Base-by-base conservation (phyloP, 2,888 invertebrate genomes). In the Himalopsyche kuldschensis region DNA sequence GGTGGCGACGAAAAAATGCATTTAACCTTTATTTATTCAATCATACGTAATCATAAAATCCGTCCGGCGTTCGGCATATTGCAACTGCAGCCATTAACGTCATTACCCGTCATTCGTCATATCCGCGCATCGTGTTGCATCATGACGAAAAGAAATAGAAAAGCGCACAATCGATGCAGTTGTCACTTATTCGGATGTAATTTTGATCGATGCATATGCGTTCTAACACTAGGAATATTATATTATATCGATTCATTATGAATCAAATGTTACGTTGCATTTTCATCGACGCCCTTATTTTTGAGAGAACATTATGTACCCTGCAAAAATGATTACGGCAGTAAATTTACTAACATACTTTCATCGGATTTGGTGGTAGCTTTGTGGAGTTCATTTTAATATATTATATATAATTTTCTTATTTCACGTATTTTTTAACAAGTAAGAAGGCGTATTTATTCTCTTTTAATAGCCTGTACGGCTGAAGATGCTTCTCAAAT, bases 1-100 rank as follows among this genome's bases (percentile, higher is more conserved):
- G 47, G 30, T 69, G 27, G 69, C 15, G 15, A 15, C 11, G 41
- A 46, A 69, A 82, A 81, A 82, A 75, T 82, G 84, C 82, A 84
- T 46, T 82, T 82, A 84, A 82, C 81, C 84, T 81, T 78, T 81
- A 82, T 82, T 84, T 82, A 80, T 84, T 82, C 81, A 69, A 84
- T 84, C 84, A 63, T 81, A 55, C 84, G 81, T 82, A 78, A 82
- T 84, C 69, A 78, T 84, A 48, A 84, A 82, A 81, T 82, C 77
- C 76, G 24, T 30, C 75, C 78, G 78, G n/a, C 35, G 75, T 47
- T 4, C 77, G 84, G 47, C 81, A 78, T 41, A 55, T 55, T 75
- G 35, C 77, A 55, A 31, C 48, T 46, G 78, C 78, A 63, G 63
- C 27, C 35, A 35, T 63, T 35, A 31, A 78, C 27, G 77, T 81